Percentiles rank a stretch among this genome's conserved stretches.
Evolutionary conservation across 2,797 vertebrate species (phyloP).

Genomic region (Odontamblyopus lacepedii): DNA sequence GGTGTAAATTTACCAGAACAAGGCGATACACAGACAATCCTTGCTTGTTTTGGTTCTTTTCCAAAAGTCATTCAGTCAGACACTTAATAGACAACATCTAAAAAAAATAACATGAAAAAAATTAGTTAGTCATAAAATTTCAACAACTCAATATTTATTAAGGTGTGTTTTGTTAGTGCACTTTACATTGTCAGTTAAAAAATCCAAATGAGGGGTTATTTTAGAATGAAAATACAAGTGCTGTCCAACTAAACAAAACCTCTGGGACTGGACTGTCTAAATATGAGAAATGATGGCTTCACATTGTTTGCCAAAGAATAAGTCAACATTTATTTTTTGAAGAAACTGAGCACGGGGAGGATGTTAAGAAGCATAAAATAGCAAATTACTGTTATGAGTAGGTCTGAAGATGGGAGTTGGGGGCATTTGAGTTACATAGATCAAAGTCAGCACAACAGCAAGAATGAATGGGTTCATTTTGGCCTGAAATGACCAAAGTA

Average conservation of each 20-base stretch:
- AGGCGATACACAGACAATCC: constrained; percentile 38
- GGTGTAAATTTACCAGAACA: constrained; percentile 40
- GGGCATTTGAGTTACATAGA: constrained; percentile 22
- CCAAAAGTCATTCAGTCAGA: constrained; percentile 34
- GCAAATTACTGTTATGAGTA: neutral
- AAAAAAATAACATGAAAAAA: neutral
- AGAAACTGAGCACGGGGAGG: constrained; percentile 37
- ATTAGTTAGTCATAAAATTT: constrained; percentile 9
- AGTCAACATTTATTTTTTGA: constrained; percentile 36
- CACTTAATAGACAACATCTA: constrained; percentile 3
- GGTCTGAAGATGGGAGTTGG: constrained; percentile 37
- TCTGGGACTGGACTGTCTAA: constrained; percentile 47
- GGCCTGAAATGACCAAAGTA: neutral
- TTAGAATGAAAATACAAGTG: constrained; percentile 36
- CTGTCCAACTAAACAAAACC: constrained; percentile 26
- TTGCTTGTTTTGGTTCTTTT: constrained; percentile 63
- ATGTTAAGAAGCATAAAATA: constrained; percentile 22
- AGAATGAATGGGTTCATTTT: neutral
- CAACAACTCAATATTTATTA: neutral
- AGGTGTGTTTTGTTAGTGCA: neutral
- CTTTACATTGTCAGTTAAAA: neutral
- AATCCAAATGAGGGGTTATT: constrained; percentile 30
- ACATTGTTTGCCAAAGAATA: constrained; percentile 50
- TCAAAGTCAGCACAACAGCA: constrained; percentile 30
- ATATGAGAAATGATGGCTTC: constrained; percentile 50